These are phyloP conservation scores for Drosophila anceps DNA, from an alignment of 2,888 invertebrate species.

Conservation along the genomic window DNA sequence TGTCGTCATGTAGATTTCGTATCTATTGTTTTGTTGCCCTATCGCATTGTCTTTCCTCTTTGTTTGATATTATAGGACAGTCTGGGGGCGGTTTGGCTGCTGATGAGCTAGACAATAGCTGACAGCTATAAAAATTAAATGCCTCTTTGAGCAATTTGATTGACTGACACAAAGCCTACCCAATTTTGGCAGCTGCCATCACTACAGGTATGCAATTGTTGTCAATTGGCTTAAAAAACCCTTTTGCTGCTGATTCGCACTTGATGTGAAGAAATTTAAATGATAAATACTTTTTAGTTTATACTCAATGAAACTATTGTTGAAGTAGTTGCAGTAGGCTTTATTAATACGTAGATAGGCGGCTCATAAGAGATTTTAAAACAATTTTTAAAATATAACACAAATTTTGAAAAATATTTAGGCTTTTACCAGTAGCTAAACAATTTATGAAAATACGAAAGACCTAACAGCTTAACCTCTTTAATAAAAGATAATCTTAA, in stretches of 20 bases:
- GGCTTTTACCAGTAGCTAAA: no score
- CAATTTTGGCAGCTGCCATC: slow-evolving; percentile 58
- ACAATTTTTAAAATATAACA: no score
- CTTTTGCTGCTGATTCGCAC: not conserved
- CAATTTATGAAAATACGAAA: not conserved
- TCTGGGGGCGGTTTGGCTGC: slow-evolving; percentile 7
- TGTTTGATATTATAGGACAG: slow-evolving; percentile 12
- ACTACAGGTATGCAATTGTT: slow-evolving; percentile 9
- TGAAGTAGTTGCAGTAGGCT: no score
- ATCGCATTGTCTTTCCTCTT: slow-evolving; percentile 31
- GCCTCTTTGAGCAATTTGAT: slow-evolving; percentile 66
- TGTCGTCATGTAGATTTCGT: slow-evolving; percentile 58
- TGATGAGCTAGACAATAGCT: slow-evolving; percentile 26
- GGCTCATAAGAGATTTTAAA: no score
- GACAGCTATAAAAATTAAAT: slow-evolving; percentile 70
- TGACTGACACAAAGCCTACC: slow-evolving; percentile 60
- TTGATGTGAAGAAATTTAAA: not conserved
- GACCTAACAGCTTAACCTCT: not conserved
- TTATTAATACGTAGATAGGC: no score
- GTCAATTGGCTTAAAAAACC: not conserved
- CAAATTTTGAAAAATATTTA: no score
- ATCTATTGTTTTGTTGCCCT: slow-evolving; percentile 57
- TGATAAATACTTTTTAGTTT: not conserved
- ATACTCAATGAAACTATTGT: no score
- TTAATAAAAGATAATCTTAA: not conserved